phyloP scores from a whole-genome alignment of 2,113 vertebrate genomes.

The Semnornis frantzii region DNA sequence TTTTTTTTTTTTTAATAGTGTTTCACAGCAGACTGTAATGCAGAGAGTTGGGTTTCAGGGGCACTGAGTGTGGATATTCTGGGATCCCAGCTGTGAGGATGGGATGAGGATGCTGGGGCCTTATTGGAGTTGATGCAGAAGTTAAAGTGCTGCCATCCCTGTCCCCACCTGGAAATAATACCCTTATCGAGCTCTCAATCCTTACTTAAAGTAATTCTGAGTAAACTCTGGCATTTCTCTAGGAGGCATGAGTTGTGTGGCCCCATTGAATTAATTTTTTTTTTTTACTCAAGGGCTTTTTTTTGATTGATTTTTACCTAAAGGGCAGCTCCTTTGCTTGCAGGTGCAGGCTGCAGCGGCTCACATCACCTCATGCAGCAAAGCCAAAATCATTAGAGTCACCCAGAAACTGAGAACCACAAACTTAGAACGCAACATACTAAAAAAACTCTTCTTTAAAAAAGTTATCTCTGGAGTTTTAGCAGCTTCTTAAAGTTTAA shows the following conservation, averaged over 20 bases:
- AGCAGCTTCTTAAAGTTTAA: neutral
- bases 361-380: accelerated
- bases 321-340: neutral
- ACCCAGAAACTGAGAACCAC: neutral
- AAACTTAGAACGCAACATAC: neutral
- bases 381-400: neutral
- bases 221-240: neutral
- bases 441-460: neutral
- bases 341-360: neutral
- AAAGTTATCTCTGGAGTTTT: neutral
- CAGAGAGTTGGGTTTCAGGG: neutral
- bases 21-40: neutral
- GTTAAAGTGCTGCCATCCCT: neutral
- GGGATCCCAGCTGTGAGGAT: neutral
- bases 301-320: neutral
- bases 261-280: accelerated
- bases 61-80: neutral
- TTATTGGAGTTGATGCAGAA: neutral
- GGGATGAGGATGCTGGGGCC: neutral
- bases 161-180: too few relatives aligned
- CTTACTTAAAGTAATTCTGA: neutral
- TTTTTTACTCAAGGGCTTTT: neutral
- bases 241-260: neutral
- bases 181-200: neutral
- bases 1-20: neutral